Evolutionary conservation across 2,888 invertebrate species (phyloP), one percentile per base, ranked within the genome.

Genomic region (Germaria angustata): DNA sequence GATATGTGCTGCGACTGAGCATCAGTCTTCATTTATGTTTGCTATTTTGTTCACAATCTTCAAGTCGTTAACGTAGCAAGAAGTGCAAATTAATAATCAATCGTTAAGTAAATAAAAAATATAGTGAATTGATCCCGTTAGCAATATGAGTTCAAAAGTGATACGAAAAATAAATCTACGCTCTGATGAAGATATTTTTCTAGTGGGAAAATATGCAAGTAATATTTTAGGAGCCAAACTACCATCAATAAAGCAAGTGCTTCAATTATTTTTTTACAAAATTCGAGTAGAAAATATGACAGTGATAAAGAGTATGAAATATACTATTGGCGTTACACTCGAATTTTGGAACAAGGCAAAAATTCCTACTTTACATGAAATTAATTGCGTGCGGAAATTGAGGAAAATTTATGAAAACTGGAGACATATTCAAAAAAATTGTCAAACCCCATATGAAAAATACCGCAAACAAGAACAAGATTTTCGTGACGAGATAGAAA

Each of bases 1-100:
- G 63, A 63, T 63, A 46, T 63, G 44, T 63, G 63, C 63, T 44
- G 63, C 44, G 63, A 63, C 61, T 61, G 61, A 61, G 61, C 61
- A 44, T 61, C 44, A 41, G 61, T 24, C 44, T 41, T 61, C 44
- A 13, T n/a, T n/a, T n/a, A n/a, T n/a, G n/a, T n/a, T n/a, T n/a
- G n/a, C n/a, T n/a, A n/a, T n/a, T n/a, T n/a, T 36, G n/a, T 36
- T 36, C 36, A 36, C 36, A 36, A 36, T 36, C 36, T 36, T 36
- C 36, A 36, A 63, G 63, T 63, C 59, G 36, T 59, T 59, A 59
- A 59, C 20, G 59, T 59, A 41, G 59, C 59, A 59, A 59, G 59
- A 59, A 59, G 41, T 59, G 39, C 59, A 59, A 59, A 59, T 39
- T 59, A 59, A 59, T 59, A 59, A 59, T 59, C 39, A 59, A 39